These are phyloP conservation scores for Lepidochrysops patricia DNA, from an alignment of 2,888 invertebrate species.

Conservation along the genomic window DNA sequence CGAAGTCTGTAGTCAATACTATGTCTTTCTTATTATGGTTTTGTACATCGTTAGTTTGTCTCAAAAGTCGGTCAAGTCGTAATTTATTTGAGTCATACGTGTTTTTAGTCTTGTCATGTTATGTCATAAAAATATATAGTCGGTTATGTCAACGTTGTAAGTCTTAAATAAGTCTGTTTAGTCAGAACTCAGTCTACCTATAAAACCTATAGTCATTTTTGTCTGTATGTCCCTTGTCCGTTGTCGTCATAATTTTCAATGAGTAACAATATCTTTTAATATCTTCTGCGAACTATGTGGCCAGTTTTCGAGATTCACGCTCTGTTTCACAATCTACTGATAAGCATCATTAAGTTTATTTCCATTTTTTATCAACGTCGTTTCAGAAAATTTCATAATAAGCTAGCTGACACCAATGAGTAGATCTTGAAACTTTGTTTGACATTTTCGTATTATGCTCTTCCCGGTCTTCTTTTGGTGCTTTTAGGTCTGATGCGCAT, in stretches of 20 bases:
- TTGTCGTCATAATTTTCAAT: not conserved
- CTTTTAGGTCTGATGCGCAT: constrained; percentile 43
- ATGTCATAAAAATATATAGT: not conserved
- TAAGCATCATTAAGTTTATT: too few species aligned
- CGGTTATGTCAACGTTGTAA: not conserved
- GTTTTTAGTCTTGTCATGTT: not conserved
- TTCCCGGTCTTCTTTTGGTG: constrained; percentile 32
- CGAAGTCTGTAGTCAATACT: too few species aligned
- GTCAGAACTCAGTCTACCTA: not conserved
- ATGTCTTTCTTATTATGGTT: too few species aligned
- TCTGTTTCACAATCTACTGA: too few species aligned
- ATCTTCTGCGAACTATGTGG: too few species aligned
- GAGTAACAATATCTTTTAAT: not conserved
- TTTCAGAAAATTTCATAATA: not conserved
- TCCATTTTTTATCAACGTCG: too few species aligned
- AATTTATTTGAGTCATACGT: too few species aligned
- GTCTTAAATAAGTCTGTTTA: not conserved
- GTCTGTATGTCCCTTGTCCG: not conserved
- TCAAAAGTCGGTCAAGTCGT: too few species aligned
- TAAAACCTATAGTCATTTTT: not conserved
- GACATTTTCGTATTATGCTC: constrained; percentile 6
- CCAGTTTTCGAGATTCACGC: too few species aligned
- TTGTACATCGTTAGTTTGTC: too few species aligned
- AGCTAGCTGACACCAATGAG: too few species aligned
- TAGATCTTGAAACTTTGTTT: too few species aligned